These are phyloP conservation scores for Solea solea DNA, from an alignment of 2,113 vertebrate genomes.

Conservation along the genomic window DNA sequence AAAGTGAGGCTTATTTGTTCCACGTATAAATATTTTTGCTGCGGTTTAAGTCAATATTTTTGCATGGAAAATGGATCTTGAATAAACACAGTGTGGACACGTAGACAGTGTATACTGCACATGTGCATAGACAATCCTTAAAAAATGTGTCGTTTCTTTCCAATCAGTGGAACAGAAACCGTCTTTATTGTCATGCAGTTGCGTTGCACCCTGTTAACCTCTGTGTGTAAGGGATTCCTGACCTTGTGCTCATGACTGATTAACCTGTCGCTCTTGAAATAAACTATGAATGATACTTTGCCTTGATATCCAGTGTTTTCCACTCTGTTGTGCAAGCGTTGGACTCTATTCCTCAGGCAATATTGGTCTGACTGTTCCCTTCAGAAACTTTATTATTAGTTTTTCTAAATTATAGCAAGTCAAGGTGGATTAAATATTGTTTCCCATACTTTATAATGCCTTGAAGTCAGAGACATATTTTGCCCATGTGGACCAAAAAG, in stretches of 20 bases:
- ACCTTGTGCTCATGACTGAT: no score
- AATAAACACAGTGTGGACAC: constrained; percentile 7
- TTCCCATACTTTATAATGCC: constrained; percentile 8
- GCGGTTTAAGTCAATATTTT: not conserved
- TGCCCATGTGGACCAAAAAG: constrained; percentile 19
- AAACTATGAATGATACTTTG: constrained; percentile 18
- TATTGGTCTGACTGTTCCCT: no score
- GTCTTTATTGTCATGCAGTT: not conserved
- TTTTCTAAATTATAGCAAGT: constrained; percentile 15
- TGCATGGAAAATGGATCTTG: constrained; percentile 6
- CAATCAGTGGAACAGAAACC: not conserved
- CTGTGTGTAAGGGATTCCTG: no score
- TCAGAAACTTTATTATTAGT: not conserved
- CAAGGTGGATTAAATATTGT: constrained; percentile 43
- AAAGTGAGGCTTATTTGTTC: constrained; percentile 13
- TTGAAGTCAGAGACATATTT: constrained; percentile 53
- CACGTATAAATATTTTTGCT: constrained; percentile 21
- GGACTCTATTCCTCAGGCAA: not conserved
- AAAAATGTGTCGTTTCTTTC: no score
- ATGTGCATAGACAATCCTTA: not conserved
- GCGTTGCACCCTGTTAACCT: no score
- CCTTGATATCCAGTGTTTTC: not conserved
- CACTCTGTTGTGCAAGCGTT: not conserved
- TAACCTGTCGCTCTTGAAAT: constrained; percentile 6
- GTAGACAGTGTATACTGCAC: not conserved